Base-by-base conservation (phyloP, 2,888 invertebrate species). In the Nycteola revayana region DNA sequence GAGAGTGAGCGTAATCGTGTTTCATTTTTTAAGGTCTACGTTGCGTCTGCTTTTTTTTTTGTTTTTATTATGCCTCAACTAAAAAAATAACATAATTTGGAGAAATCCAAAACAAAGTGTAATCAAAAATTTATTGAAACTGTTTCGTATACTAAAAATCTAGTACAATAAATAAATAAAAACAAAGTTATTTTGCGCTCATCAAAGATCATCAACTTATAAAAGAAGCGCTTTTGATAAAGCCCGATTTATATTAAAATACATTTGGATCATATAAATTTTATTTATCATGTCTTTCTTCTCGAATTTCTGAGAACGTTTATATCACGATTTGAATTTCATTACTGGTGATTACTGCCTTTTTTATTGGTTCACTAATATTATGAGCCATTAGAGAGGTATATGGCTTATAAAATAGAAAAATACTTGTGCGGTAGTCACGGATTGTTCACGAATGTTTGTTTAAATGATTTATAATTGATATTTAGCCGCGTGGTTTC, bases 271-370 rank as follows among this genome's bases (percentile, higher is more conserved):
- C 43, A 32, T 42, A 53, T 45, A 48, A 40, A 50, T 53, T 44
- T 48, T 33, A 37, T 31, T 50, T 20, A 57, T 57, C 47, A 60
- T 49, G 42, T 43, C 49, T 53, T 33, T 37, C 38, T 47, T 54
- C 39, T 40, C 23, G 28, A 43, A 38, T 23, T 45, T 46, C 49
- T 37, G 11, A 32, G 37, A 42, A 37, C 31, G 39, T 33, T 49
- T 44, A 46, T 43, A 45, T 45, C 41, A 49, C 52, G 52, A 61
- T 57, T 55, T 22, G 48, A 50, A 51, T 62, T 53, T 62, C 51
- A 61, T 61, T 60, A 47, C 34, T 47, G 36, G 44, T 40, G 44
- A 51, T 62, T 50, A 49, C 49, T 33, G 36, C 32, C 27, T 42
- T 53, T 43, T 60, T 55, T 50, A 51, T 56, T 48, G 36, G 42